Percentiles rank a stretch among this genome's conserved stretches.
Evolutionary conservation across 1,140 invertebrate genomes (phyloP).

Genomic region (Radopholus similis): DNA sequence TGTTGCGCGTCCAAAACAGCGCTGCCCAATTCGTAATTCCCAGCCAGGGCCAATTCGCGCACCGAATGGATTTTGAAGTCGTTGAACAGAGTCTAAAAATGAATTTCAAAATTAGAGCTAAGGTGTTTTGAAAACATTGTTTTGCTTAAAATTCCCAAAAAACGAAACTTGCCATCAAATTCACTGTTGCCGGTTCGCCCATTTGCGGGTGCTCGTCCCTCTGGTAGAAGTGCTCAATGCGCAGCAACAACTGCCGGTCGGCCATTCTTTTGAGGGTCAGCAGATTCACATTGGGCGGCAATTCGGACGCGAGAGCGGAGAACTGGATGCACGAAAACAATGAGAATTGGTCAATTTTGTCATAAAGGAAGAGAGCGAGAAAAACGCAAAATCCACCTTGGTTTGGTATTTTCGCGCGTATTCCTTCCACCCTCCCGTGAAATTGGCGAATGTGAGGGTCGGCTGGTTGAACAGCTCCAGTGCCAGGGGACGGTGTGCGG

Average conservation of each 20-base stretch:
- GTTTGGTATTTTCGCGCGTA: slow-evolving; percentile 18
- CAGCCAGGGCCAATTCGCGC: slow-evolving; percentile 4
- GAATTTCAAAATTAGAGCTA: not conserved
- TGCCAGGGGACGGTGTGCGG: slow-evolving; percentile 25
- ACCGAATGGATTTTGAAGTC: not conserved
- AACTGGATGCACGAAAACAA: slow-evolving; percentile 40
- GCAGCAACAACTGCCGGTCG: slow-evolving; percentile 69
- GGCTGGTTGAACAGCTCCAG: slow-evolving; percentile 49
- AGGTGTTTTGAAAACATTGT: slow-evolving; percentile 9
- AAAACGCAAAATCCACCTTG: not conserved
- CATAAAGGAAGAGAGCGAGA: not conserved
- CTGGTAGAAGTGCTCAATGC: slow-evolving; percentile 83
- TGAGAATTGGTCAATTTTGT: not conserved
- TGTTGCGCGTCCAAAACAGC: not conserved
- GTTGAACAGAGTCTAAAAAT: slow-evolving; percentile 15
- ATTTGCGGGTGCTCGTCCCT: slow-evolving; percentile 67
- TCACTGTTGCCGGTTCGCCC: slow-evolving; percentile 66
- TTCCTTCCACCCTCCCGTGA: slow-evolving; percentile 1
- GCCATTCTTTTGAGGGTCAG: slow-evolving; percentile 81
- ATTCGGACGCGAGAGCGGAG: slow-evolving; percentile 44
- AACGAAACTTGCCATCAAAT: not conserved
- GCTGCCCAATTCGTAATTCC: not conserved
- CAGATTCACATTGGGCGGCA: slow-evolving; percentile 79
- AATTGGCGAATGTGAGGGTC: slow-evolving; percentile 36
- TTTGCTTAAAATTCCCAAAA: not conserved